Evolutionary conservation across 2,113 vertebrate genomes (phyloP).

Genomic region (Myxocyprinus asiaticus): DNA sequence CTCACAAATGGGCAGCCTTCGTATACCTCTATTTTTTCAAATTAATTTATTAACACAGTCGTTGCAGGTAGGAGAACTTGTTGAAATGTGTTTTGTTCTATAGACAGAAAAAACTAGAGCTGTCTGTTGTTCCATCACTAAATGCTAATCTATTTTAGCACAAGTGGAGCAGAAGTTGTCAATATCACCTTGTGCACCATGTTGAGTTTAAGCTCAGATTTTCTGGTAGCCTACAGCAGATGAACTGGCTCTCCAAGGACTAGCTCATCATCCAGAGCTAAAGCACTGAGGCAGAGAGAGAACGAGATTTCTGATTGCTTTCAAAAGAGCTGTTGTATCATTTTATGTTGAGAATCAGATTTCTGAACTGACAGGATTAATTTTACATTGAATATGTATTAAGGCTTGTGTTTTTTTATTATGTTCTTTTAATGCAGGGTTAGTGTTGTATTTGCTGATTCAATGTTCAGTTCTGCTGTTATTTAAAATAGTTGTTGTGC

Average conservation of each 20-base stretch:
- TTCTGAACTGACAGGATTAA: not conserved
- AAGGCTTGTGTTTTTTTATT: not conserved
- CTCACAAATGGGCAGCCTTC: no score
- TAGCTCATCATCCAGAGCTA: conserved; percentile 65
- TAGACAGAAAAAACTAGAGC: conserved; percentile 1
- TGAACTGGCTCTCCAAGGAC: conserved; percentile 60
- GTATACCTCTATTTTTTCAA: no score
- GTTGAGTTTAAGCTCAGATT: conserved; percentile 66
- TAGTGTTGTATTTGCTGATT: not conserved
- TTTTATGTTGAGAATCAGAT: conserved; percentile 30
- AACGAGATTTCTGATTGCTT: conserved; percentile 63
- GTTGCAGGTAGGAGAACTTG: not conserved
- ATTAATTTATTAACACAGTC: not conserved
- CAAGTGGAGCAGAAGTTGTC: conserved; percentile 72
- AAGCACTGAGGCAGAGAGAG: conserved; percentile 65
- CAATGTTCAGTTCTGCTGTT: not conserved
- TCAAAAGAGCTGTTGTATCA: conserved; percentile 50
- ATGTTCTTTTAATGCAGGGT: not conserved
- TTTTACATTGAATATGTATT: not conserved
- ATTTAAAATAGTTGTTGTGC: not conserved
- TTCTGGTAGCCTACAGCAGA: conserved; percentile 58
- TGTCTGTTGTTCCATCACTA: conserved; percentile 59
- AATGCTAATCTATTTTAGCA: conserved; percentile 68
- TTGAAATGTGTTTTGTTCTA: not conserved
- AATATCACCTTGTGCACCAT: conserved; percentile 67